Evolutionary conservation across 2,113 vertebrate species (phyloP).

Genomic region (Oxyruncus cristatus): DNA sequence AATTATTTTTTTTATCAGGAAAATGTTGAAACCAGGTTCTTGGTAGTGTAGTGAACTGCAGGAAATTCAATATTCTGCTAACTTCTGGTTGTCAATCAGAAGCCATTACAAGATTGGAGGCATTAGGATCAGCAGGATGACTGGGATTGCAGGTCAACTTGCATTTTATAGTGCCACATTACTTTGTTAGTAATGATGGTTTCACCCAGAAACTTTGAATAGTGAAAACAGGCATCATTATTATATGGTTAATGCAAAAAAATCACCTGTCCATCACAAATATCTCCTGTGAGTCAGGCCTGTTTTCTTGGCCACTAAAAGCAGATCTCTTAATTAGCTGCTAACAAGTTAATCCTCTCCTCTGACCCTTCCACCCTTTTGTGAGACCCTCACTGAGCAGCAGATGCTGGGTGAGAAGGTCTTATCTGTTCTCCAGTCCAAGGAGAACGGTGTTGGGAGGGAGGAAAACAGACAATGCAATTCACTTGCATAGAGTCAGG

Average conservation of each 20-base stretch:
- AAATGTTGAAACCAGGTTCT: not conserved
- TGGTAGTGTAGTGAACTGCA: not conserved
- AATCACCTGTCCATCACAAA: not conserved
- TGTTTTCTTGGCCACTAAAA: not conserved
- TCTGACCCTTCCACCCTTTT: not conserved
- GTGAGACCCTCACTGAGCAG: not conserved
- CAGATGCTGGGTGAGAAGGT: not conserved
- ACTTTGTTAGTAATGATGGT: not conserved
- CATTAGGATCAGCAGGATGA: not conserved
- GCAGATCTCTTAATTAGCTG: not conserved
- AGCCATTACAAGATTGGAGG: not conserved
- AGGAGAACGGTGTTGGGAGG: not conserved
- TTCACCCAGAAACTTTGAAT: not conserved
- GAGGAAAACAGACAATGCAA: not conserved
- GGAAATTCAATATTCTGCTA: not conserved
- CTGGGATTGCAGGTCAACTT: not conserved
- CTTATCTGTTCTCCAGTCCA: not conserved
- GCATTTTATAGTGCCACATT: not conserved
- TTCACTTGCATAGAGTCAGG: not conserved
- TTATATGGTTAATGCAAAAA: not conserved
- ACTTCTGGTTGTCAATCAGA: not conserved
- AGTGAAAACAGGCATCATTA: not conserved
- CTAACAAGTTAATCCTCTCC: not conserved
- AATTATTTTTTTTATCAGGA: not conserved
- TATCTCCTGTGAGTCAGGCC: not conserved